A percentile compares a stretch with the other conserved stretches of the same genome.
These are phyloP conservation scores for Diploscapter pachys DNA, from an alignment of 1,140 invertebrate genomes.

Conservation along the genomic window DNA sequence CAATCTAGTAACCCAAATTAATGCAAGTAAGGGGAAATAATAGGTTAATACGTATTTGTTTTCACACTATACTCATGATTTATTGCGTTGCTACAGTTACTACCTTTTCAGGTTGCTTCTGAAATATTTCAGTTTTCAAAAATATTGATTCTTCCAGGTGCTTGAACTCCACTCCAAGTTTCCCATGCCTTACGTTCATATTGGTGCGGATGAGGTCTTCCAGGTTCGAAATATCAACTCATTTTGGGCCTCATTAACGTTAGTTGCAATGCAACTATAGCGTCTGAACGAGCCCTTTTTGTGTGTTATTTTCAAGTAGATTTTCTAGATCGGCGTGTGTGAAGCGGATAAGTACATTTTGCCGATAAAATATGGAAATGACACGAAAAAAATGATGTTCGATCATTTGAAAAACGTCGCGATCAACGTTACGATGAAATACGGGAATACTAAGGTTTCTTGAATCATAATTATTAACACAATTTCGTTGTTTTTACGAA, in stretches of 20 bases:
- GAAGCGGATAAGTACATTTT: conserved; percentile 14
- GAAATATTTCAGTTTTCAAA: no score
- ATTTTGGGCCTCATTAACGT: no score
- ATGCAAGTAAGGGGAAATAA: no score
- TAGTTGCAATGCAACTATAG: not conserved
- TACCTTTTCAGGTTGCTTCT: not conserved
- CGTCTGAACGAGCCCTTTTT: not conserved
- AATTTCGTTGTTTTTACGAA: not conserved
- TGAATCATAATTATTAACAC: no score
- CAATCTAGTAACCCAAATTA: no score
- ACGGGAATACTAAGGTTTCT: conserved; percentile 3
- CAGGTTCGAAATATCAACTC: not conserved
- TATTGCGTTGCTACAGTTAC: not conserved
- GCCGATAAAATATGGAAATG: conserved; percentile 1
- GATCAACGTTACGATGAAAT: conserved; percentile 1
- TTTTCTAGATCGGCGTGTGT: conserved; percentile 15
- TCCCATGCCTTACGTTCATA: conserved; percentile 22
- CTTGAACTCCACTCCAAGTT: conserved; percentile 9
- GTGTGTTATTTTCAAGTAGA: not conserved
- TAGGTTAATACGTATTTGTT: no score
- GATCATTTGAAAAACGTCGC: conserved; percentile 11
- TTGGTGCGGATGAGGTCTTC: conserved; percentile 15
- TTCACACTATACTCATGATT: no score
- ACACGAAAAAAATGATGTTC: conserved; percentile 11
- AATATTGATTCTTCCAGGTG: conserved; percentile 59